phyloP scores from a whole-genome alignment of 2,113 vertebrate species.

The Cyprinodon variegatus region DNA sequence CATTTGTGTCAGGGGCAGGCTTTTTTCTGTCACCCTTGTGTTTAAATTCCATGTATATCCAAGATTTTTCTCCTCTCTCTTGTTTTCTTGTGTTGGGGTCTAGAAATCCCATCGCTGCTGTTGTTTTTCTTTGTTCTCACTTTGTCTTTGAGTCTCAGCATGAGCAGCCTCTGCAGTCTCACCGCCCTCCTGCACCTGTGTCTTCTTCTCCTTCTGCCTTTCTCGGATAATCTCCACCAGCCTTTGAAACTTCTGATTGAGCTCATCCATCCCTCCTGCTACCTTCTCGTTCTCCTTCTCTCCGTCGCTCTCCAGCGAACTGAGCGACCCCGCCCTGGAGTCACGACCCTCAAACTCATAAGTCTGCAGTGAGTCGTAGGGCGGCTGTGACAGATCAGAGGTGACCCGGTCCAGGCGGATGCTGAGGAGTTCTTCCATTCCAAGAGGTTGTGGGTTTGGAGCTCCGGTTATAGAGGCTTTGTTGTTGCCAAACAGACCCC shows the following conservation, averaged over 20 bases:
- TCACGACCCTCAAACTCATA: slow-evolving; percentile 87
- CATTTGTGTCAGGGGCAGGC: slow-evolving; percentile 33
- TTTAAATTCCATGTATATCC: slow-evolving; percentile 47
- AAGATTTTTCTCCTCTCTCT: slow-evolving; percentile 8
- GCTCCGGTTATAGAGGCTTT: slow-evolving; percentile 40
- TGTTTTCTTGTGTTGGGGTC: slow-evolving; percentile 8
- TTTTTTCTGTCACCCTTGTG: slow-evolving; percentile 29
- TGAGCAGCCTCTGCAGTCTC: slow-evolving; percentile 3
- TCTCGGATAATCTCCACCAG: slow-evolving; percentile 86
- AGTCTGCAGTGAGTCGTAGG: slow-evolving; percentile 91
- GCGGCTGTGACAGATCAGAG: slow-evolving; percentile 86
- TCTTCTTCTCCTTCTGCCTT: slow-evolving; percentile 48
- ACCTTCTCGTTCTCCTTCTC: slow-evolving; percentile 54
- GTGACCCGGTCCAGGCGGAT: slow-evolving; percentile 85
- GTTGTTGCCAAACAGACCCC: slow-evolving; percentile 40
- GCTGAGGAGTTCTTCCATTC: slow-evolving; percentile 85
- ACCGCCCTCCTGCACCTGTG: background rate
- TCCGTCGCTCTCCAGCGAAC: slow-evolving; percentile 84
- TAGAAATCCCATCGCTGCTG: slow-evolving; percentile 70
- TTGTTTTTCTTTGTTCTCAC: slow-evolving; percentile 36
- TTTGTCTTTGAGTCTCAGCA: slow-evolving; percentile 35
- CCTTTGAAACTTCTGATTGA: slow-evolving; percentile 86
- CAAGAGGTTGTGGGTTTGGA: slow-evolving; percentile 60
- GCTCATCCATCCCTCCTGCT: slow-evolving; percentile 76
- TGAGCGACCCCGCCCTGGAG: slow-evolving; percentile 86